Conservation (phyloP, 2,797 vertebrate species). For the Sebastes trivittatus region DNA sequence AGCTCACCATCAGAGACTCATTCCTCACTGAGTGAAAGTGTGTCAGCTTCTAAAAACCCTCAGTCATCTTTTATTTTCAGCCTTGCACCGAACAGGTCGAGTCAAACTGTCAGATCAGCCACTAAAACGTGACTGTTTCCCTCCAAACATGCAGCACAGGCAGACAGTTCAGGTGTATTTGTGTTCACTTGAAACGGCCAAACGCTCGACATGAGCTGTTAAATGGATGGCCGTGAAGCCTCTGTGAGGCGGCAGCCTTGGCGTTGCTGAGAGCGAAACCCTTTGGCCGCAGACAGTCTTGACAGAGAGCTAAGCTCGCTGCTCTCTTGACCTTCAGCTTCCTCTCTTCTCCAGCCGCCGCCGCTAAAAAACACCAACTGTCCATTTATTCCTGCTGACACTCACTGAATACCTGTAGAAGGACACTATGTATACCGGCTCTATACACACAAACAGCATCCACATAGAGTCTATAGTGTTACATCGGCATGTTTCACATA, state of each 20-base stretch:
- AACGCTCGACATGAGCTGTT: constrained; percentile 38
- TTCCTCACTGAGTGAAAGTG: neutral
- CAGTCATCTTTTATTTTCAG: constrained; percentile 37
- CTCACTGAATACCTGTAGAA: neutral
- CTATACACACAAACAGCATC: neutral
- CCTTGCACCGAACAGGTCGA: constrained; percentile 5
- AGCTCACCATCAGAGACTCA: neutral
- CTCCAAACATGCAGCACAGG: constrained; percentile 17
- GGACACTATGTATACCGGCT: neutral
- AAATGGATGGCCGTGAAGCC: constrained; percentile 56
- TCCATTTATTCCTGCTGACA: constrained; percentile 23
- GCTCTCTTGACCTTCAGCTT: constrained; percentile 72
- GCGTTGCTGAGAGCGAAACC: constrained; percentile 53
- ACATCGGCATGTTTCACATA: neutral
- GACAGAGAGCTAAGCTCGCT: constrained; percentile 66
- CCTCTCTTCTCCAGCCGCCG: constrained; percentile 16
- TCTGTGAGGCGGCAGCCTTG: constrained; percentile 47
- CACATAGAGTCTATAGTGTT: neutral
- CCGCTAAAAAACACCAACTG: constrained; percentile 7
- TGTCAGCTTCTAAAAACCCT: constrained; percentile 4
- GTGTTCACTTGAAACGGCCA: constrained; percentile 53
- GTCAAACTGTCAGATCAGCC: constrained; percentile 41
- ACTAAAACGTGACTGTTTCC: constrained; percentile 31
- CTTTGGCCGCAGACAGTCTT: constrained; percentile 46
- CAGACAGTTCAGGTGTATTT: constrained; percentile 50